Percentiles rank a stretch among this genome's conserved stretches.
Evolutionary conservation across 2,888 invertebrate genomes (phyloP).

Genomic region (Drosophila peninsularis): DNA sequence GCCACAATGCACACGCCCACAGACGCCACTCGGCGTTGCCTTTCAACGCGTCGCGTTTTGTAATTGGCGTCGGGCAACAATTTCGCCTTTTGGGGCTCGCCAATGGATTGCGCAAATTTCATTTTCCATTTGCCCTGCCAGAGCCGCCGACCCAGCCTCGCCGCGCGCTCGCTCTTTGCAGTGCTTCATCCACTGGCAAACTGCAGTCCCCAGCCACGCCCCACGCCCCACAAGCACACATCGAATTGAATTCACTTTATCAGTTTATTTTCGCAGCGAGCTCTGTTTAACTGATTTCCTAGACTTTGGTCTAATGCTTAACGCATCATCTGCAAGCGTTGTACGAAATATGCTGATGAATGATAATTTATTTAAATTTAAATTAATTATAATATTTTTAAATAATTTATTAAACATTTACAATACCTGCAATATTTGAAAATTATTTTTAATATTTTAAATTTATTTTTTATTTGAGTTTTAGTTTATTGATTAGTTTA

Average conservation of each 20-base stretch:
- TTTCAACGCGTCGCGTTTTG: conserved; percentile 26
- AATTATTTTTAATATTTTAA: too few species aligned
- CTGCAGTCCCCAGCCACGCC: conserved; percentile 8
- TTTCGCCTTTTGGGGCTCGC: conserved; percentile 44
- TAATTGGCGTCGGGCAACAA: conserved; percentile 56
- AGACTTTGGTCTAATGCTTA: not conserved
- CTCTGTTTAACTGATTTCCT: not conserved
- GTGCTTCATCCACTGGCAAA: not conserved
- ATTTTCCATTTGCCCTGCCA: conserved; percentile 34
- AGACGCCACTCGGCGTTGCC: conserved; percentile 3
- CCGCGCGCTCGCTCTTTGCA: not conserved
- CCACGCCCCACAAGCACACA: conserved; percentile 25
- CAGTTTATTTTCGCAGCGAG: conserved; percentile 67
- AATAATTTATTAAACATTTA: too few species aligned
- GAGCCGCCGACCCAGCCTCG: not conserved
- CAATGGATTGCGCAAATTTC: conserved; percentile 56
- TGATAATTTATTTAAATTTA: too few species aligned
- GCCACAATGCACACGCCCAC: conserved; percentile 7
- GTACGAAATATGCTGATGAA: too few species aligned
- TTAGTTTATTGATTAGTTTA: too few species aligned
- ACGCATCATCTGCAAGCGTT: too few species aligned
- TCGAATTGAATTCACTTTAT: conserved; percentile 59
- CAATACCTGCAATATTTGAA: too few species aligned
- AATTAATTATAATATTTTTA: too few species aligned
- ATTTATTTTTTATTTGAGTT: too few species aligned